These are phyloP conservation scores for Potamarius usumacintae DNA, from an alignment of 2,113 vertebrate species.

Conservation along the genomic window DNA sequence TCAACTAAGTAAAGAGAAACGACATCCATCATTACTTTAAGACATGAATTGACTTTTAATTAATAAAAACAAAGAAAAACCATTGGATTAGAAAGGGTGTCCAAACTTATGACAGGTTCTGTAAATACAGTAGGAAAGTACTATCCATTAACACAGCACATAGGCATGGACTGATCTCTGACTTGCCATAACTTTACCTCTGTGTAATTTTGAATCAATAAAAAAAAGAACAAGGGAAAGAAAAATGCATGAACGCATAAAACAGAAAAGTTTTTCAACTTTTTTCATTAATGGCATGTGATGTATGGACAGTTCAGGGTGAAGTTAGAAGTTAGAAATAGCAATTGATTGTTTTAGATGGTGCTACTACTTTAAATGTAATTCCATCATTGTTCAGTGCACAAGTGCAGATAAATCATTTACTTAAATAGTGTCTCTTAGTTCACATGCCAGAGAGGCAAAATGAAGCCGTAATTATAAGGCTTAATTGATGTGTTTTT, in stretches of 20 bases:
- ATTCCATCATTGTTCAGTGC: constrained; percentile 60
- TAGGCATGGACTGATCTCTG: background rate
- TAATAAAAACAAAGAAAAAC: no score
- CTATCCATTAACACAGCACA: background rate
- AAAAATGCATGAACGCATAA: background rate
- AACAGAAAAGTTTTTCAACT: background rate
- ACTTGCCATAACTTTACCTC: background rate
- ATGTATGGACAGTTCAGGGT: constrained; percentile 47
- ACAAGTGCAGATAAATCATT: constrained; percentile 64
- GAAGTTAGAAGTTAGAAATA: constrained; percentile 57
- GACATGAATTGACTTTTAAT: no score
- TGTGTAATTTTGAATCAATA: background rate
- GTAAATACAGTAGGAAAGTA: background rate
- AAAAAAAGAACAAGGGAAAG: background rate
- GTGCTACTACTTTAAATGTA: constrained; percentile 50
- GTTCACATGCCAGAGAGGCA: constrained; percentile 64
- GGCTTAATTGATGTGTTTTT: constrained; percentile 76
- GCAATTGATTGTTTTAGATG: constrained; percentile 55
- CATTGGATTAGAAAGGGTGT: no score
- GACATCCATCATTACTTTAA: no score
- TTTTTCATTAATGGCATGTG: constrained; percentile 30
- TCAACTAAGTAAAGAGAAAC: no score
- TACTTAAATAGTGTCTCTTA: constrained; percentile 74
- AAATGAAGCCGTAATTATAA: constrained; percentile 74
- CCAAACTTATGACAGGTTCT: background rate